Evolutionary conservation across 2,797 vertebrate species (phyloP).

Genomic region (Orestias chungarensis): DNA sequence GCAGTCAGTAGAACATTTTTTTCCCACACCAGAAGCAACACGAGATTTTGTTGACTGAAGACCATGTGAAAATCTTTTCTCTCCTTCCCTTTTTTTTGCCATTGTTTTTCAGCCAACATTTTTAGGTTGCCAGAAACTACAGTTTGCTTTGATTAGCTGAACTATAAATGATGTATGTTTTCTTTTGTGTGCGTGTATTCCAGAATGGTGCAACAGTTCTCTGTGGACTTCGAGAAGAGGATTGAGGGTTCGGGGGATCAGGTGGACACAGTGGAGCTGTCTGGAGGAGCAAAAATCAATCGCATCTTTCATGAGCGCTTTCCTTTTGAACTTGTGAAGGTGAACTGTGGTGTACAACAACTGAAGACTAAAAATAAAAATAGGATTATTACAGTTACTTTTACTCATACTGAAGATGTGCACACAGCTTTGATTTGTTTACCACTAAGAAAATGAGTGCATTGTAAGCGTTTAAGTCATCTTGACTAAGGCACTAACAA

Average conservation of each 20-base stretch:
- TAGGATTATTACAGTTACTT: not conserved
- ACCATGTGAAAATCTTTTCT: not conserved
- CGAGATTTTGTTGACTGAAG: slow-evolving; percentile 20
- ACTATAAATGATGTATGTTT: not conserved
- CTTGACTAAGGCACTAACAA: not conserved
- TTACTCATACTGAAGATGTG: not conserved
- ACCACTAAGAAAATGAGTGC: too few relatives aligned
- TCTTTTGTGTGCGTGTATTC: not conserved
- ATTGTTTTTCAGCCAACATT: not conserved
- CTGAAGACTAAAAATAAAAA: not conserved
- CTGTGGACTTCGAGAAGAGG: slow-evolving; percentile 96
- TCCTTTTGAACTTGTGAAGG: slow-evolving; percentile 97
- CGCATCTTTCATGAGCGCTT: slow-evolving; percentile 97
- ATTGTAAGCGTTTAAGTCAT: too few relatives aligned
- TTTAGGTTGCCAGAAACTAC: not conserved
- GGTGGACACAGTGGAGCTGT: slow-evolving; percentile 94
- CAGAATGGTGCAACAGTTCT: slow-evolving; percentile 98
- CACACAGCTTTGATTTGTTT: not conserved
- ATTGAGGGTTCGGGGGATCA: slow-evolving; percentile 97
- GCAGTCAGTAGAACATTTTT: slow-evolving; percentile 85
- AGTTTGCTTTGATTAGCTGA: not conserved
- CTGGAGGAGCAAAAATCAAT: slow-evolving; percentile 97
- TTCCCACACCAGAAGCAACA: slow-evolving; percentile 27
- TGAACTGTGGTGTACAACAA: slow-evolving; percentile 44
- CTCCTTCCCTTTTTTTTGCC: not conserved